A percentile compares a stretch with the other conserved stretches of the same genome.
phyloP scores from a whole-genome alignment of 2,797 vertebrate genomes.

The Argya squamiceps region DNA sequence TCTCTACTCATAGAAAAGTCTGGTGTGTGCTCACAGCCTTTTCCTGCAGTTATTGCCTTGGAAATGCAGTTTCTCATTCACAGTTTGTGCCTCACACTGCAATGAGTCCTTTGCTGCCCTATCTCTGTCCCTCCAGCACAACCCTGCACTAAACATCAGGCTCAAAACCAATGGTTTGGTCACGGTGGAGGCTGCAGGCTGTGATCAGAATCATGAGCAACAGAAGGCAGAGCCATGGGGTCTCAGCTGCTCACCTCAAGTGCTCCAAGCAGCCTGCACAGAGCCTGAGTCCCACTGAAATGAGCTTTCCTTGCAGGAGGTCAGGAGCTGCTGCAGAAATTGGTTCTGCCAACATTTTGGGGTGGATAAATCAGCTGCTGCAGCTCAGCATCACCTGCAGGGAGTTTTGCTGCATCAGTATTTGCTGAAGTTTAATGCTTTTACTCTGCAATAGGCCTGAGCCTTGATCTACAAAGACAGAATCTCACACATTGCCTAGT shows the following conservation, averaged over 20 bases:
- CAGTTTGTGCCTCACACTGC: neutral
- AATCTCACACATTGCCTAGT: neutral
- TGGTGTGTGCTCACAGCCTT: neutral
- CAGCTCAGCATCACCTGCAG: neutral
- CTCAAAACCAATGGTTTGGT: constrained; percentile 7
- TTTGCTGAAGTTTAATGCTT: neutral
- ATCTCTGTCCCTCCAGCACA: neutral
- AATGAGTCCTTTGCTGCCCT: neutral
- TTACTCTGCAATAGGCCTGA: neutral
- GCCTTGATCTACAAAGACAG: neutral
- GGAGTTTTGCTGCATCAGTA: neutral
- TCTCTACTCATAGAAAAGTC: neutral
- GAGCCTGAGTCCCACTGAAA: neutral
- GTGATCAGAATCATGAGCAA: neutral
- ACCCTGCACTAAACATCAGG: neutral
- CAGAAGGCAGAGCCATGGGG: neutral
- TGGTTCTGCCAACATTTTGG: neutral
- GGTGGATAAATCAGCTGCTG: neutral
- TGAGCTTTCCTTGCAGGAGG: neutral
- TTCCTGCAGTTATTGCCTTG: neutral
- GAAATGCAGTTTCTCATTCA: neutral
- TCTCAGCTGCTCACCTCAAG: neutral
- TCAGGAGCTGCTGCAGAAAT: neutral
- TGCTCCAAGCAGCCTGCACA: neutral
- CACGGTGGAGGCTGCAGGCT: neutral